These are phyloP conservation scores for Acanthochromis polyacanthus DNA, from an alignment of 2,113 vertebrate species.

Conservation along the genomic window DNA sequence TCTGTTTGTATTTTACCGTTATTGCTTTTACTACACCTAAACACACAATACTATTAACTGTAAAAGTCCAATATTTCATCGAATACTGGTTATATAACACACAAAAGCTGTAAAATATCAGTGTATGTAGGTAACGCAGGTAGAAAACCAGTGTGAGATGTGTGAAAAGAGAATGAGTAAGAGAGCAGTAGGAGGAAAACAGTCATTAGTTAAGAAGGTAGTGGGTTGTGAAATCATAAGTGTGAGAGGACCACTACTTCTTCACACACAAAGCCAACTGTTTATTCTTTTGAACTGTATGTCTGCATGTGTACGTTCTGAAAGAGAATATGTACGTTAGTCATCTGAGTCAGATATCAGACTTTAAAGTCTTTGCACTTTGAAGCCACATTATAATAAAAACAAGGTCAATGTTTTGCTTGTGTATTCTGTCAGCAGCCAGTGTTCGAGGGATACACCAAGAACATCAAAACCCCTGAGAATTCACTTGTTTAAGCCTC, in stretches of 20 bases:
- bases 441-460: background rate
- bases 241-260: slow-evolving; percentile 23
- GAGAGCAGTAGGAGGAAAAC: slow-evolving; percentile 36
- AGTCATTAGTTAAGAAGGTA: slow-evolving; percentile 23
- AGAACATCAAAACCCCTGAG: background rate
- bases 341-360: slow-evolving; percentile 52
- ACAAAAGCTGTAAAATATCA: background rate
- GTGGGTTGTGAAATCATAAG: slow-evolving; percentile 49
- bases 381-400: slow-evolving; percentile 7
- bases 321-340: slow-evolving; percentile 20
- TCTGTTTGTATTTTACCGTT: too few relatives aligned
- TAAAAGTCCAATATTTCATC: too few relatives aligned
- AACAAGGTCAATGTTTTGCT: slow-evolving; percentile 1
- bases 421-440: slow-evolving; percentile 9
- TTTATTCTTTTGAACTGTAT: slow-evolving; percentile 22
- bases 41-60: too few relatives aligned
- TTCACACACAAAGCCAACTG: background rate
- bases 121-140: slow-evolving; percentile 2
- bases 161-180: slow-evolving; percentile 44
- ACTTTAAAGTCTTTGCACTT: slow-evolving; percentile 30
- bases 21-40: too few relatives aligned
- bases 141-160: background rate
- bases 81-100: background rate
- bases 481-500: background rate
- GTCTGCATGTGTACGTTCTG: slow-evolving; percentile 16